Base-by-base conservation (phyloP, 2,113 vertebrate species). In the Girardinichthys multiradiatus region DNA sequence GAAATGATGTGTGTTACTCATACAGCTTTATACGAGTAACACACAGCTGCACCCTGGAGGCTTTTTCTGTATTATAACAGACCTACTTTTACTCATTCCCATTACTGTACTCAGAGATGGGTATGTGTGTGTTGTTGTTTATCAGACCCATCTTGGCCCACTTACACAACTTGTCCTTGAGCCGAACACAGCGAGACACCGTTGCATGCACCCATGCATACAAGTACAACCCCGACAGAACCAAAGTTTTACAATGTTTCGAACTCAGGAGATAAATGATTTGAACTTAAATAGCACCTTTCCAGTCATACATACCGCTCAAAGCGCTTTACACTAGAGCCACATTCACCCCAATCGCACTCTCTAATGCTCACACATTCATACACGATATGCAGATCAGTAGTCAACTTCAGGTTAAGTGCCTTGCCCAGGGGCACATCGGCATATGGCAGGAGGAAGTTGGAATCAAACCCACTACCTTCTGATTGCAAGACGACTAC, bases 71-170 rank as follows among this genome's bases (percentile, higher is more conserved):
- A 72, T 85, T 66, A 73, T 81, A 66, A 65, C 73, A 87, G 84
- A 85, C 81, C 85, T 81, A 84, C 83, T 87, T 89, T 83, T 39
- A 66, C 59, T 7, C 26, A 68, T 77, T 67, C 77, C 82, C 82
- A 65, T 70, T 63, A 86, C 77, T 83, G 79, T 74, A 83, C 68
- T 76, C 57, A 67, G 60, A 69, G 72, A 12, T 19, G 35, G 30
- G 31, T 58, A 37, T 64, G 60, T 45, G 62, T 19, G 27, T 45
- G 60, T 73, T 71, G 21, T 11, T 80, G 74, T 86, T 82, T 88
- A 74, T 84, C 35, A 64, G 67, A 4, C 21, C 54, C 57, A 57
- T 68, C 73, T 57, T 79, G 77, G 58, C 80, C 81, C 65, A 71
- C 60, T 85, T 86, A 70, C 30, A 67, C 33, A 64, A 27, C 24